Base-by-base conservation (phyloP, 2,797 vertebrate species). In the Falco berigora region DNA sequence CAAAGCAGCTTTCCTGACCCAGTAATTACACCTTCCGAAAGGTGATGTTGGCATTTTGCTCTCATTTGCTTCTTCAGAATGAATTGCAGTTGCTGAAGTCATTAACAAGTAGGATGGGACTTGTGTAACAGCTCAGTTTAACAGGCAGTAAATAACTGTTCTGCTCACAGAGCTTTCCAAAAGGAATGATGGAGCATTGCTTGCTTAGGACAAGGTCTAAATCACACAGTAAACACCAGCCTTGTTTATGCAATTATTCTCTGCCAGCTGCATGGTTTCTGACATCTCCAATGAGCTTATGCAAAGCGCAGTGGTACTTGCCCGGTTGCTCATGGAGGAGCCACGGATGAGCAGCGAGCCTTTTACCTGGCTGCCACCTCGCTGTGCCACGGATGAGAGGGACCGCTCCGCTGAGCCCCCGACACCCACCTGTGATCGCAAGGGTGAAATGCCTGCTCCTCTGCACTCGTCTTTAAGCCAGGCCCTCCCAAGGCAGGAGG, bases 261-360 rank as follows among this genome's bases (percentile, higher is more conserved):
- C 49, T 59, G 78, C 75, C 78, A 52, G 78, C 52, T 12, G 1
- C 2, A 3, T 67, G 87, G 47, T 61, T 63, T 59, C 10, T 46
- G 38, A 64, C 88, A 68, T 16, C 59, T 80, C 14, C 28, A 19
- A 4, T 1, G 0, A 63, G 78, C 52, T 88, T 32, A 16, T 50
- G 50, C 67, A 21, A 19, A 9, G 62, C 0, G 1, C 10, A 46
- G 25, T 8, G 9, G n/a, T 8, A 9, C 9, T 32, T 78, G 46
- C 80, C 42, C 53, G 2, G 47, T 2, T 34, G 53, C 49, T 76
- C 17, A 0, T 0, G 12, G 36, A 71, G 38, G 44, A 72, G 24
- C 42, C 56, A 10, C 0, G 0, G 34, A 17, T 44, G 44, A 87
- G 58, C 59, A 61, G 68, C 0, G 0, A 74, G 4, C 13, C 44